Evolutionary conservation across 2,113 vertebrate species (phyloP), one percentile per base, ranked within the genome.

Genomic region (Edolisoma coerulescens): DNA sequence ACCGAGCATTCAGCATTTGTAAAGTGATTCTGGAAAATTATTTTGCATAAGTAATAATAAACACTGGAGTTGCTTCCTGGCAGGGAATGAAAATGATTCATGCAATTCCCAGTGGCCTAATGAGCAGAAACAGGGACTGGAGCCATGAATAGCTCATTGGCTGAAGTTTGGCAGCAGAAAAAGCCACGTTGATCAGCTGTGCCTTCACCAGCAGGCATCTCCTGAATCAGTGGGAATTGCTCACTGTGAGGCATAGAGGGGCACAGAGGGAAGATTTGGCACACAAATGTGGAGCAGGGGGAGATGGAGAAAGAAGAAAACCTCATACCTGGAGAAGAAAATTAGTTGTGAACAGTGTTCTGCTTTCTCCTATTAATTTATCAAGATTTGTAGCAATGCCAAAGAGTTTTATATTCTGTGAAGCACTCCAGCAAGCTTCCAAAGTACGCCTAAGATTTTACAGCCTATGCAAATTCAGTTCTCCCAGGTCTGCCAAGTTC

Each of bases 1-100:
- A 76, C 94, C 88, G 96, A 98, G 96, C 96, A 96, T 97, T 98
- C 94, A 87, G 94, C 80, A 79, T 96, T 98, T 97, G 96, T 97
- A 97, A 98, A 97, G 95, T 94, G 91, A 97, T 97, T 97, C 97
- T 98, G 97, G 95, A 97, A 98, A 98, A 97, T 97, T 95, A 97
- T 98, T 98, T 98, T 98, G 96, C 96, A 94, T 97, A 98, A 98
- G 95, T 96, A 97, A 96, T 98, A 96, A 96, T 98, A 98, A 98
- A 98, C 96, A 98, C 94, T 97, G 96, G 97, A 65, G 6, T 90
- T 86, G 93, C 74, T 97, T 98, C 94, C 93, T 98, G 96, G 96
- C 97, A 98, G 89, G 84, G 92, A 89, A 93, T 84, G 79, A 89
- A 93, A 97, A 97, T 97, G 89, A 95, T 98, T 95, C 95, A 89